Conservation (phyloP, 2,113 vertebrate genomes). For the Campylomormyrus numenius region DNA sequence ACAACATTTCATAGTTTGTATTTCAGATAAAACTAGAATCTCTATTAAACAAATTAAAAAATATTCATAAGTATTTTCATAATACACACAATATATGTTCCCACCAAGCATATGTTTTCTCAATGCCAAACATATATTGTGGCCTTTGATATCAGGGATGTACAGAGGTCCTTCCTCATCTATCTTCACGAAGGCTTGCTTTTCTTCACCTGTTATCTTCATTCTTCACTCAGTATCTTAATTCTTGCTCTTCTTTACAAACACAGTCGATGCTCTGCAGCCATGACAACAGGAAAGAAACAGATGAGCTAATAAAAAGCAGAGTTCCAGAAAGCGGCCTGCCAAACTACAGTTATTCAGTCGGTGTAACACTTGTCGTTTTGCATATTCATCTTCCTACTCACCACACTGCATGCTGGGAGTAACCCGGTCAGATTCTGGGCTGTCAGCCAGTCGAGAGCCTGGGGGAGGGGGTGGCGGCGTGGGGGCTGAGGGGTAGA, state of each 20-base stretch:
- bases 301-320: neutral
- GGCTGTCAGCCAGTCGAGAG: constrained; percentile 33
- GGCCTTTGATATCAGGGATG: neutral
- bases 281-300: neutral
- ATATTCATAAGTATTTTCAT: neutral
- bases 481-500: constrained; percentile 44
- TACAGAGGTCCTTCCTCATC: neutral
- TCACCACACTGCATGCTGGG: constrained; percentile 39
- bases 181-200: neutral
- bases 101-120: too few relatives aligned
- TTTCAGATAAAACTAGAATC: neutral
- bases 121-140: neutral
- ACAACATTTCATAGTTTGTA: neutral
- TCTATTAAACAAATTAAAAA: neutral
- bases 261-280: constrained; percentile 12
- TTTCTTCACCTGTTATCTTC: neutral
- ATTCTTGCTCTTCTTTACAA: neutral
- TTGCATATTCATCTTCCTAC: constrained; percentile 20
- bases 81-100: neutral
- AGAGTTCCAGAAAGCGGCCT: neutral
- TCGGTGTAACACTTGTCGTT: neutral
- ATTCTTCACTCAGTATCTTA: neutral
- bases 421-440: constrained; percentile 39
- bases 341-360: neutral
- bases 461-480: constrained; percentile 32